These are phyloP conservation scores for Tachuris rubrigastra DNA, from an alignment of 2,113 vertebrate species.

Conservation along the genomic window DNA sequence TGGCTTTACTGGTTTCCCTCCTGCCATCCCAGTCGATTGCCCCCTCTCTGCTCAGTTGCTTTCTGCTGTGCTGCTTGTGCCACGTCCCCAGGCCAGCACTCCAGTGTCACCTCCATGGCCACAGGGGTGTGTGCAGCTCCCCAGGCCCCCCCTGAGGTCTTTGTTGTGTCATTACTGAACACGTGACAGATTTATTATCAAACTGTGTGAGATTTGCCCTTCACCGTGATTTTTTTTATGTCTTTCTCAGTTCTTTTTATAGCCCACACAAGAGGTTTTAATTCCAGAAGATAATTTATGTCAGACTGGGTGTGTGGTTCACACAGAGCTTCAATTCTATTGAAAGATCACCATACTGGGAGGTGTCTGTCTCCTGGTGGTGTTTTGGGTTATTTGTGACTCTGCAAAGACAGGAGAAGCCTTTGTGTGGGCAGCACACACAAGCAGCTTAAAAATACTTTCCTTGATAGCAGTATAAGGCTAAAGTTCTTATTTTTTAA, in stretches of 20 bases:
- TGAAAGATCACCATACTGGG: background rate
- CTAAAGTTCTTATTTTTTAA: background rate
- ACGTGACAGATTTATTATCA: background rate
- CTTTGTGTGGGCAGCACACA: background rate
- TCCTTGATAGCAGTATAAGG: background rate
- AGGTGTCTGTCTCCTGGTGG: background rate
- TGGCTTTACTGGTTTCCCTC: background rate
- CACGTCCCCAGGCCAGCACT: background rate
- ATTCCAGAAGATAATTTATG: background rate
- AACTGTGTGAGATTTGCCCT: background rate
- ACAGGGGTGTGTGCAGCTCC: background rate
- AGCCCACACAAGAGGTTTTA: background rate
- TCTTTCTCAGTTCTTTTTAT: background rate
- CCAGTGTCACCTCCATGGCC: conserved; percentile 8
- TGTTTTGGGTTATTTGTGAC: background rate
- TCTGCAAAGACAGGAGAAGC: background rate
- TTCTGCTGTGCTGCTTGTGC: conserved; percentile 34
- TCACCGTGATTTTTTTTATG: background rate
- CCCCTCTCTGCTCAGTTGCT: background rate
- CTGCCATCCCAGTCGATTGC: background rate
- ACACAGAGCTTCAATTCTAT: background rate
- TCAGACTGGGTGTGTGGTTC: background rate
- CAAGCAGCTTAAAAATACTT: background rate
- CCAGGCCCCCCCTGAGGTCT: background rate
- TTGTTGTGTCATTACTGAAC: background rate